A percentile compares a stretch with the other conserved stretches of the same genome.
phyloP scores from a whole-genome alignment of 2,888 invertebrate genomes.

The Eristalis arbustorum region DNA sequence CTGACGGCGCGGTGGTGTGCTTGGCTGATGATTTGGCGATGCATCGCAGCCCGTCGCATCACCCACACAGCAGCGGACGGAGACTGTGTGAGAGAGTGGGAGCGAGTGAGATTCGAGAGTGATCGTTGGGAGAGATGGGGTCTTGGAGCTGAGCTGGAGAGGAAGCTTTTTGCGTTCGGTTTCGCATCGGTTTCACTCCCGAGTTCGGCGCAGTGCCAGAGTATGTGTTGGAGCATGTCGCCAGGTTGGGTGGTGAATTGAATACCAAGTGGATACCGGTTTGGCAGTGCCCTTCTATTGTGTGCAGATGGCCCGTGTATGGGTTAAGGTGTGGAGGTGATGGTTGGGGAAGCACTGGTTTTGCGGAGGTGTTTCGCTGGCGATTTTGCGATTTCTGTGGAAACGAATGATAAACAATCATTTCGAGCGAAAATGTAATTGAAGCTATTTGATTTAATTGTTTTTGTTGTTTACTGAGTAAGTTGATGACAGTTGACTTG shows the following conservation, averaged over 20 bases:
- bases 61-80: neutral
- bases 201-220: too few relatives aligned
- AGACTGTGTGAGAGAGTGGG: neutral
- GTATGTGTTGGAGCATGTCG: neutral
- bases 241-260: neutral
- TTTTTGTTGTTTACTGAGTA: too few relatives aligned
- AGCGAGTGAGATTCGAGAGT: neutral
- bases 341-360: conserved; percentile 58
- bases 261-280: neutral
- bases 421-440: neutral
- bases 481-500: too few relatives aligned
- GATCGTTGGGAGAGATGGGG: neutral
- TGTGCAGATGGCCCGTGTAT: neutral
- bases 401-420: neutral
- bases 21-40: conserved; percentile 27
- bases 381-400: neutral
- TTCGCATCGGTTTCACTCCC: too few relatives aligned
- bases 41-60: conserved; percentile 28
- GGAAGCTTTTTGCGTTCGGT: neutral
- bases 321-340: conserved; percentile 13
- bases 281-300: neutral
- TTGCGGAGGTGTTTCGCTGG: conserved; percentile 25
- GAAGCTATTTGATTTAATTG: neutral
- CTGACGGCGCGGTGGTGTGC: conserved; percentile 33
- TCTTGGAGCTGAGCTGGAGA: neutral